A percentile compares a stretch with the other conserved stretches of the same genome.
Conservation (phyloP, 2,797 vertebrate genomes). For the Triplophysa yarkandensis region DNA sequence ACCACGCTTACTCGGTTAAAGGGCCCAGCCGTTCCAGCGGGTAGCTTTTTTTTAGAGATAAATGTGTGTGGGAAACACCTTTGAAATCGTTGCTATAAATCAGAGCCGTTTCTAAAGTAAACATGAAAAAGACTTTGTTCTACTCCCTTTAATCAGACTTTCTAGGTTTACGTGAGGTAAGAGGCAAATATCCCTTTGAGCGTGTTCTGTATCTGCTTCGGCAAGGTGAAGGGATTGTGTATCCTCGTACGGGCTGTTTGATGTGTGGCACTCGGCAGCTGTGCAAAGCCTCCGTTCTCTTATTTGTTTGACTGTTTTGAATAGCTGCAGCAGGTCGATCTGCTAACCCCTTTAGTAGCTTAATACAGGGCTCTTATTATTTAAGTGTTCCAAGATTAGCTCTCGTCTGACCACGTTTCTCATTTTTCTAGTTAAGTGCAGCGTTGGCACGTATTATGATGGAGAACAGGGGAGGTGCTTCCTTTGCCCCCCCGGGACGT, state of each 20-base stretch:
- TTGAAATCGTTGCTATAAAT: slow-evolving; percentile 45
- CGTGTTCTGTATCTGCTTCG: slow-evolving; percentile 65
- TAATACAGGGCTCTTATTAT: slow-evolving; percentile 21
- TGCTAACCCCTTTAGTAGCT: slow-evolving; percentile 54
- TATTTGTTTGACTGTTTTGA: slow-evolving; percentile 61
- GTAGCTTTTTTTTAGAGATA: slow-evolving; percentile 6
- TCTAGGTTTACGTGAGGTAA: slow-evolving; percentile 69
- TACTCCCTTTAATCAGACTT: slow-evolving; percentile 75
- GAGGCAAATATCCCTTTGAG: slow-evolving; percentile 68
- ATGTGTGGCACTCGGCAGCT: slow-evolving; percentile 62
- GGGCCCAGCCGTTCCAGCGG: not conserved
- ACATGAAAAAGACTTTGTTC: slow-evolving; percentile 57
- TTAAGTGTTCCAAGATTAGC: slow-evolving; percentile 5
- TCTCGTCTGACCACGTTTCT: slow-evolving; percentile 24
- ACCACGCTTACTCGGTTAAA: slow-evolving; percentile 24
- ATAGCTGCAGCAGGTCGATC: slow-evolving; percentile 53
- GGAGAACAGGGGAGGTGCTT: slow-evolving; percentile 79
- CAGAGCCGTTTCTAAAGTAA: slow-evolving; percentile 62
- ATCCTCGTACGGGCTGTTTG: slow-evolving; percentile 62
- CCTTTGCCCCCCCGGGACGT: slow-evolving; percentile 83
- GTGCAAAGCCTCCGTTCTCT: slow-evolving; percentile 47
- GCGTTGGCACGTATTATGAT: slow-evolving; percentile 76
- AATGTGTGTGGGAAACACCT: slow-evolving; percentile 15
- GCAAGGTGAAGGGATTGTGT: slow-evolving; percentile 64
- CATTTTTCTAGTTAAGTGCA: slow-evolving; percentile 79